These are phyloP conservation scores for Balaenoptera acutorostrata DNA, from an alignment of 2,113 vertebrate genomes.

Conservation along the genomic window DNA sequence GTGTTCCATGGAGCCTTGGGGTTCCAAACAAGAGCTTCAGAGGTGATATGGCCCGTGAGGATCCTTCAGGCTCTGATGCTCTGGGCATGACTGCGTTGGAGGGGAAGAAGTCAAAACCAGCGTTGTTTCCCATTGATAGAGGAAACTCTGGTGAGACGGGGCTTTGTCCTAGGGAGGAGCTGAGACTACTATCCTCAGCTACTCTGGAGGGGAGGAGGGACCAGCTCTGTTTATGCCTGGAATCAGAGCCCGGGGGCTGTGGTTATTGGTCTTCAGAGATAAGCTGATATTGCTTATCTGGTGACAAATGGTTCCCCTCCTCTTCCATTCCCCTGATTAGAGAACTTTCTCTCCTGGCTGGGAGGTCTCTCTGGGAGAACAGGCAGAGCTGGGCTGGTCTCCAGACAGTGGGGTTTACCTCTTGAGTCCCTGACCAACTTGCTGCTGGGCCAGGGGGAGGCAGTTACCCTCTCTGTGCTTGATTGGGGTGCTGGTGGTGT, in stretches of 20 bases:
- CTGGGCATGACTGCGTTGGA: no score
- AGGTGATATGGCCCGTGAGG: fast-evolving
- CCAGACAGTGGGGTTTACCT: background rate
- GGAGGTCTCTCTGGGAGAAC: background rate
- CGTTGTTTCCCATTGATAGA: fast-evolving
- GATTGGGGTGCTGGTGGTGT: background rate
- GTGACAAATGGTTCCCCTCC: constrained; percentile 51
- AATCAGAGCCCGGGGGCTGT: constrained; percentile 40
- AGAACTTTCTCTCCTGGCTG: constrained; percentile 64
- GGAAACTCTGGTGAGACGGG: background rate
- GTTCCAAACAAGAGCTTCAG: background rate
- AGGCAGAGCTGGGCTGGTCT: background rate
- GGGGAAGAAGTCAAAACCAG: background rate
- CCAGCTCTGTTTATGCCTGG: background rate
- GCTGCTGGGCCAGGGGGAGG: background rate
- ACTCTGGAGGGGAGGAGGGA: background rate
- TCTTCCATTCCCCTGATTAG: constrained; percentile 2
- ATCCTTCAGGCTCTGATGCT: background rate
- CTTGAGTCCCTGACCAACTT: background rate
- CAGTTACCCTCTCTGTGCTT: background rate
- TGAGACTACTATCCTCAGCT: background rate
- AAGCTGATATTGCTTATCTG: constrained; percentile 64
- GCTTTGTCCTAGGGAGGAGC: background rate
- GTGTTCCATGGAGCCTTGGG: background rate
- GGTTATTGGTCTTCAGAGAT: constrained; percentile 69